A percentile compares a stretch with the other conserved stretches of the same genome.
Evolutionary conservation across 2,888 invertebrate genomes (phyloP).

Genomic region (Baronia brevicornis): DNA sequence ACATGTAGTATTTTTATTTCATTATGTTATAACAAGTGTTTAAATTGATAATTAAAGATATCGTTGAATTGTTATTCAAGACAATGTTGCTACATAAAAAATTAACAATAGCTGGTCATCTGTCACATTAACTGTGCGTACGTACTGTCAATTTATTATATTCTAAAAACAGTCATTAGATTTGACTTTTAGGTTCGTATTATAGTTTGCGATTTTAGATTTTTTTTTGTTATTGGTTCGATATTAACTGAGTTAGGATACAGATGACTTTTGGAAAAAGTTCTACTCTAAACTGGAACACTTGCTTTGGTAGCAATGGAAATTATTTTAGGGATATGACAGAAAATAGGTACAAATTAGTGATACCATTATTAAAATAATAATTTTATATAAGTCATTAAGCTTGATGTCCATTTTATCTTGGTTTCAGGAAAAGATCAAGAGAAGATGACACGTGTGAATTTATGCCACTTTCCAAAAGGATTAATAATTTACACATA

Average conservation of each 20-base stretch:
- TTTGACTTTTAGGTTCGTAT: too few relatives aligned
- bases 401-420: neutral
- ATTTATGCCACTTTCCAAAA: slow-evolving; percentile 91
- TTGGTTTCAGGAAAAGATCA: slow-evolving; percentile 81
- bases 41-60: too few relatives aligned
- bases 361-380: slow-evolving; percentile 6
- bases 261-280: slow-evolving; percentile 57
- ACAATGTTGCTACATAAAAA: too few relatives aligned
- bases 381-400: slow-evolving; percentile 13
- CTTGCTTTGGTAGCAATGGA: slow-evolving; percentile 48
- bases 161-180: too few relatives aligned
- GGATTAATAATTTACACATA: slow-evolving; percentile 92
- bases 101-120: too few relatives aligned
- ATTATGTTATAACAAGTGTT: too few relatives aligned
- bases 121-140: too few relatives aligned
- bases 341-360: slow-evolving; percentile 54
- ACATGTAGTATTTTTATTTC: too few relatives aligned
- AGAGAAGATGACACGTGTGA: slow-evolving; percentile 86
- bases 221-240: slow-evolving; percentile 5
- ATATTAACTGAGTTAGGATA: slow-evolving; percentile 19
- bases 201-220: too few relatives aligned
- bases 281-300: slow-evolving; percentile 41
- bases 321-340: slow-evolving; percentile 55
- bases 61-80: too few relatives aligned
- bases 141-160: too few relatives aligned